Conservation (phyloP, 2,797 vertebrate species). For the Rhinatrema bivittatum region DNA sequence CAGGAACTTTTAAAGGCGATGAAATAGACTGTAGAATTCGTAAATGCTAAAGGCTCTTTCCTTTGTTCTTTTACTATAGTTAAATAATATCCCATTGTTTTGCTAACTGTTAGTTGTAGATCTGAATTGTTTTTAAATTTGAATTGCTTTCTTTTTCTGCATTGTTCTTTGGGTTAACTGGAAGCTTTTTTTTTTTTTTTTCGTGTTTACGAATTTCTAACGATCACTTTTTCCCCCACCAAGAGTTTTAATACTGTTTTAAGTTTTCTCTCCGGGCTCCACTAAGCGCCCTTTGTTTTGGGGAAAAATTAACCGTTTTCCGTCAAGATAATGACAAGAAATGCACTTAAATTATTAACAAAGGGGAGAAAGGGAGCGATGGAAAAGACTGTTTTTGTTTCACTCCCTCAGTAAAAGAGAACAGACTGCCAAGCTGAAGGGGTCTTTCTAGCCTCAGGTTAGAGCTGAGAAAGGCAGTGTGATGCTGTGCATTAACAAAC, state of each 20-base stretch:
- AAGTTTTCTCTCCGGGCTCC: no score
- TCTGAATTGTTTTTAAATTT: no score
- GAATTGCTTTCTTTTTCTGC: no score
- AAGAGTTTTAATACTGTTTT: no score
- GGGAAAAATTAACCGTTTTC: constrained; percentile 43
- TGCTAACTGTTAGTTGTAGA: no score
- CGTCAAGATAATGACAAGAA: constrained; percentile 40
- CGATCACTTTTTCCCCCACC: no score
- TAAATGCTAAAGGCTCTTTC: constrained; percentile 49
- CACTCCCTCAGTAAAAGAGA: constrained; percentile 30
- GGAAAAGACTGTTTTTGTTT: constrained; percentile 33
- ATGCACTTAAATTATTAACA: constrained; percentile 40
- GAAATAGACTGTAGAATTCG: constrained; percentile 48
- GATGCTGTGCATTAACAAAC: constrained; percentile 12
- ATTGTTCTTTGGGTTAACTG: no score
- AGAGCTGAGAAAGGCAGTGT: constrained; percentile 4
- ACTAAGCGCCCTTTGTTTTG: constrained; percentile 39
- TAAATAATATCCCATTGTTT: constrained; percentile 32
- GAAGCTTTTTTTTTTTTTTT: no score
- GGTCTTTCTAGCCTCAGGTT: no score
- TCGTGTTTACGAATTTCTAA: no score
- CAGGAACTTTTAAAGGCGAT: constrained; percentile 47
- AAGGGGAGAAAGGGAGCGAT: constrained; percentile 16
- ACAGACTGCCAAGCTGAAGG: constrained; percentile 31
- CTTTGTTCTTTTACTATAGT: constrained; percentile 38